A percentile compares a stretch with the other conserved stretches of the same genome.
phyloP scores from a whole-genome alignment of 2,797 vertebrate species.

The Urocyon cinereoargenteus region DNA sequence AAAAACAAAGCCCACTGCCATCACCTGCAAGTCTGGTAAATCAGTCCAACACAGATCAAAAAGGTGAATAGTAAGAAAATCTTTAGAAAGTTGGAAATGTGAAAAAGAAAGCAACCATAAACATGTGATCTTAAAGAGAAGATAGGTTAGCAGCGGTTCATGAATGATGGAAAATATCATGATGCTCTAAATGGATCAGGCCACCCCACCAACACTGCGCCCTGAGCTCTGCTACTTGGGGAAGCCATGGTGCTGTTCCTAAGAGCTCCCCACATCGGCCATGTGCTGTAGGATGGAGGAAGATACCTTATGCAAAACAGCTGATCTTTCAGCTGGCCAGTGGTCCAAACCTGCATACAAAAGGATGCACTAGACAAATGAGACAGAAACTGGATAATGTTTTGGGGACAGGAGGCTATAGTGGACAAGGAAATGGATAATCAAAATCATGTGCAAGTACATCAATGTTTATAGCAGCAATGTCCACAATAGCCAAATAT shows the following conservation, averaged over 20 bases:
- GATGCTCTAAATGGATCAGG: neutral
- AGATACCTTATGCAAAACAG: neutral
- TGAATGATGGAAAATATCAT: neutral
- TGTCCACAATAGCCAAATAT: neutral
- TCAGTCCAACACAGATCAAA: neutral
- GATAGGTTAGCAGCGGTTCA: neutral
- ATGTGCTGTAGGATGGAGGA: neutral
- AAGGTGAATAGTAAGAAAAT: neutral
- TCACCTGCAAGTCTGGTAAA: neutral
- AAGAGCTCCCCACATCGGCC: neutral
- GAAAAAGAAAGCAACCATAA: neutral
- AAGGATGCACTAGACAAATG: neutral
- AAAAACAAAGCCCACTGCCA: neutral
- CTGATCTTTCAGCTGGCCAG: neutral
- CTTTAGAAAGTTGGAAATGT: neutral
- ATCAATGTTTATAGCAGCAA: neutral
- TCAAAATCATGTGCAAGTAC: neutral
- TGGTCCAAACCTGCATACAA: neutral
- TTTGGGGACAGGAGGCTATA: neutral
- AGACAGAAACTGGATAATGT: neutral
- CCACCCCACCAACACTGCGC: neutral
- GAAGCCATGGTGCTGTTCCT: neutral
- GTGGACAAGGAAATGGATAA: neutral
- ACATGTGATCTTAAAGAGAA: neutral
- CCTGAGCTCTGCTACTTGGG: neutral